Evolutionary conservation across 2,888 invertebrate species (phyloP).

Genomic region (Lithodes maja): DNA sequence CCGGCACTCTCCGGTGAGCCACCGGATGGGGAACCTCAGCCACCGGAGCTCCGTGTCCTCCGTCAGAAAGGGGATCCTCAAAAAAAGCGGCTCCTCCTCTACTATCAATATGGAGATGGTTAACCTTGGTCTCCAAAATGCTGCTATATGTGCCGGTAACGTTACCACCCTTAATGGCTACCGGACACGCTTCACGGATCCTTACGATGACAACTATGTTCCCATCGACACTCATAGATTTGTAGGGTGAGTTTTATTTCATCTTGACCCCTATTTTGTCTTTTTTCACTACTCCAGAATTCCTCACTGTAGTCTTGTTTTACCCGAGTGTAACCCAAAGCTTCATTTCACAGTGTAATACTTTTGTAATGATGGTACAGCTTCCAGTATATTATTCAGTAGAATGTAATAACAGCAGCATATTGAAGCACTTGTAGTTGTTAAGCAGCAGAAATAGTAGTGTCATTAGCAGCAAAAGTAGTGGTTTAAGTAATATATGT

Average conservation of each 20-base stretch:
- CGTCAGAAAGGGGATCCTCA: slow-evolving; percentile 65
- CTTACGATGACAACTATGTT: slow-evolving; percentile 55
- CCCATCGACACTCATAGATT: slow-evolving; percentile 58
- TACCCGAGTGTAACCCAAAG: background rate
- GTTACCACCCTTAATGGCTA: slow-evolving; percentile 45
- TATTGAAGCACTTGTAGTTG: background rate
- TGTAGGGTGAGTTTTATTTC: slow-evolving; percentile 37
- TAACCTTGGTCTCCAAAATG: slow-evolving; percentile 62
- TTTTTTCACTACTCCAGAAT: background rate
- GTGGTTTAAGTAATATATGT: background rate
- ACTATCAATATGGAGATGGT: slow-evolving; percentile 70
- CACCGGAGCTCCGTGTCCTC: slow-evolving; percentile 67
- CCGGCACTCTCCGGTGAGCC: slow-evolving; percentile 63
- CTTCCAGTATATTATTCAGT: background rate
- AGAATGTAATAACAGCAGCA: too few relatives aligned
- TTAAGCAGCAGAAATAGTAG: slow-evolving; percentile 23
- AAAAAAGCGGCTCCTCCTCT: slow-evolving; percentile 62
- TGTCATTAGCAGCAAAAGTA: slow-evolving; percentile 17
- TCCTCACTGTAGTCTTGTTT: background rate
- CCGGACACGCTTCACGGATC: slow-evolving; percentile 52
- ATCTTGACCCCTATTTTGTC: background rate
- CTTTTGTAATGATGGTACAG: slow-evolving; percentile 6
- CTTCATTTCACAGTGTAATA: background rate
- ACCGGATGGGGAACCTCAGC: slow-evolving; percentile 65
- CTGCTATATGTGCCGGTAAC: slow-evolving; percentile 41